Conservation (phyloP, 2,888 invertebrate species). For the Rhyacophila evoluta region DNA sequence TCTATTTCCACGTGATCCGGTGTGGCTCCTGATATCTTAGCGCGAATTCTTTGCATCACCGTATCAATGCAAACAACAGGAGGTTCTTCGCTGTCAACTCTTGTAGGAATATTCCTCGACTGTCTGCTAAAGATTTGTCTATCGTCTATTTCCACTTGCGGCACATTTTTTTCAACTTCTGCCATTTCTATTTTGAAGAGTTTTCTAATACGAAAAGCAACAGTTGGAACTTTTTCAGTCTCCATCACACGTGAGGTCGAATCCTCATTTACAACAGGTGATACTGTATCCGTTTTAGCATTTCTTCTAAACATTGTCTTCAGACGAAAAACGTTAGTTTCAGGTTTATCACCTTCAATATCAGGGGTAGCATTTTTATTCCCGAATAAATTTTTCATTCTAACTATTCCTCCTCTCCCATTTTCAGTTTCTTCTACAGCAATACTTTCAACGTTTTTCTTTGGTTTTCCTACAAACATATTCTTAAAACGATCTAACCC, state of each 20-base stretch:
- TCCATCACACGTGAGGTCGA: neutral
- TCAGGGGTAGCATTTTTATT: neutral
- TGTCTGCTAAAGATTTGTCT: slow-evolving; percentile 53
- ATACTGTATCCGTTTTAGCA: slow-evolving; percentile 39
- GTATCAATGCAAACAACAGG: slow-evolving; percentile 41
- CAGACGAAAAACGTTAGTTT: slow-evolving; percentile 23
- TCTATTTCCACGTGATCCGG: slow-evolving; percentile 47
- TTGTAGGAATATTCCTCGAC: slow-evolving; percentile 35
- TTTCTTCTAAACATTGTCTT: slow-evolving; percentile 45
- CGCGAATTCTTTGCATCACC: slow-evolving; percentile 34
- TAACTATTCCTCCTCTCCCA: slow-evolving; percentile 38
- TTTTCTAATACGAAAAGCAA: neutral
- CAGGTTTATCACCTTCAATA: neutral
- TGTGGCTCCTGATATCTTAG: slow-evolving; percentile 42
- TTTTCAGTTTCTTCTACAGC: slow-evolving; percentile 15
- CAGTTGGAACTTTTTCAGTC: neutral
- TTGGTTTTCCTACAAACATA: slow-evolving; percentile 33
- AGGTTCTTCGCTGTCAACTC: slow-evolving; percentile 16
- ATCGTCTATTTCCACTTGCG: slow-evolving; percentile 39
- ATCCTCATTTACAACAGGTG: neutral
- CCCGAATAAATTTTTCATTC: slow-evolving; percentile 49
- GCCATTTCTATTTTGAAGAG: neutral
- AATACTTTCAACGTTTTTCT: neutral
- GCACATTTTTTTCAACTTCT: slow-evolving; percentile 6
- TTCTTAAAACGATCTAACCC: slow-evolving; percentile 30